Evolutionary conservation across 2,888 invertebrate species (phyloP), one percentile per base, ranked within the genome.

Genomic region (Serrognathus titanus): DNA sequence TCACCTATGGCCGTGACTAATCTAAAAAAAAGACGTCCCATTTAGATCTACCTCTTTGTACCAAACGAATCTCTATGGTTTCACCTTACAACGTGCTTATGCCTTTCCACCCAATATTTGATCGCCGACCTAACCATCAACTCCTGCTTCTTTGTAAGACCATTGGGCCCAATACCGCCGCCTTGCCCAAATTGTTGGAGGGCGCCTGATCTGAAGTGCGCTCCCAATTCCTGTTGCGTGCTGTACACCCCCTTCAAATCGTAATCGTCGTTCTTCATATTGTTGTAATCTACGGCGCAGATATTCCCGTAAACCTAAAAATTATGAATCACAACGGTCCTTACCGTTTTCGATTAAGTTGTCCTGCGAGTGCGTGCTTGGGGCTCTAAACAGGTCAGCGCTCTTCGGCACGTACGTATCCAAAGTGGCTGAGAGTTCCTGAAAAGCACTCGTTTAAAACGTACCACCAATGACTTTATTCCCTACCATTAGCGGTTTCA

Each of bases 91-190:
- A 92, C 89, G 71, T 92, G 92, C 77, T 92, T 93, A 73, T 93
- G 92, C 39, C 92, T 80, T 70, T 93, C 92, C 31, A 93, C 92
- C 92, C 92, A 93, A 71, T 93, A 92, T 69, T 92, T 92, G 68
- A 92, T 93, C 12, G 92, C 91, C 36, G 91, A 92, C 63, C 92
- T 81, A 1, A 92, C 92, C 77, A 92, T 81, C 79, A 91, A 82
- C 75, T 92, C 92, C 70, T 92, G 92, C 70, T 92, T 92, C 73
- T 88, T 88, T 0, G 88, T 87, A 49, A 92, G 77, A 0, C 91
- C 91, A 64, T 92, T 92, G 0, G 92, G 92, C 63, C 92, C 88
- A 2, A 81, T 78, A 0, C 81, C 82, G 40, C 79, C 78, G 0
- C 80, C 81, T 8, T 70, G 70, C 45, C 65, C 67, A 65, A 89